Conservation (phyloP, 1,140 invertebrate species). For the Littorina saxatilis region DNA sequence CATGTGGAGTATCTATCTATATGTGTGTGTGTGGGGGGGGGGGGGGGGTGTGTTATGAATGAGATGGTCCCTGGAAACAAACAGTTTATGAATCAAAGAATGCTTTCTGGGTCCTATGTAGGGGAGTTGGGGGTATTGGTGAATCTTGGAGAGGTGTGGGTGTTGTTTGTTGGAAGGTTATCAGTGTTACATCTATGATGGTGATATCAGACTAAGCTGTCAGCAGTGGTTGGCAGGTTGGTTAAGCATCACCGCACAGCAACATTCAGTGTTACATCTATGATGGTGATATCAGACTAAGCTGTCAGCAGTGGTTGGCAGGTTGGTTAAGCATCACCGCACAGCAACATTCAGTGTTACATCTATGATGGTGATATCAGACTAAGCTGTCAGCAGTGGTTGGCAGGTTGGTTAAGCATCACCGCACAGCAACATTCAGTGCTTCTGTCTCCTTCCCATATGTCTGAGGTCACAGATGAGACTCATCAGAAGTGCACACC, state of each 20-base stretch:
- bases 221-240: not conserved
- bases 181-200: too few relatives aligned
- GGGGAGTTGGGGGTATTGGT: too few relatives aligned
- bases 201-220: constrained; percentile 25
- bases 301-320: not conserved
- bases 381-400: not conserved
- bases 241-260: constrained; percentile 32
- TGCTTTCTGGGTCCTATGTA: too few relatives aligned
- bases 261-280: too few relatives aligned
- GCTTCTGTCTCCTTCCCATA: not conserved
- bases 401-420: constrained; percentile 18
- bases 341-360: constrained; percentile 5
- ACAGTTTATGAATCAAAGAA: too few relatives aligned
- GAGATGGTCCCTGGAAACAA: too few relatives aligned
- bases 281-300: constrained; percentile 30
- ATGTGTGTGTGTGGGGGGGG: too few relatives aligned
- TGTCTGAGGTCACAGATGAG: not conserved
- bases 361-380: not conserved
- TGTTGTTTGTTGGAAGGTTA: too few relatives aligned
- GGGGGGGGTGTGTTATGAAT: too few relatives aligned
- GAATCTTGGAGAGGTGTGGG: too few relatives aligned
- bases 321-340: constrained; percentile 29
- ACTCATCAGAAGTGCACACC: not conserved
- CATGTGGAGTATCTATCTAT: too few relatives aligned
- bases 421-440: constrained; percentile 21